Percentiles rank a stretch among this genome's conserved stretches.
Evolutionary conservation across 2,888 invertebrate genomes (phyloP).

Genomic region (Lamproptera curius): DNA sequence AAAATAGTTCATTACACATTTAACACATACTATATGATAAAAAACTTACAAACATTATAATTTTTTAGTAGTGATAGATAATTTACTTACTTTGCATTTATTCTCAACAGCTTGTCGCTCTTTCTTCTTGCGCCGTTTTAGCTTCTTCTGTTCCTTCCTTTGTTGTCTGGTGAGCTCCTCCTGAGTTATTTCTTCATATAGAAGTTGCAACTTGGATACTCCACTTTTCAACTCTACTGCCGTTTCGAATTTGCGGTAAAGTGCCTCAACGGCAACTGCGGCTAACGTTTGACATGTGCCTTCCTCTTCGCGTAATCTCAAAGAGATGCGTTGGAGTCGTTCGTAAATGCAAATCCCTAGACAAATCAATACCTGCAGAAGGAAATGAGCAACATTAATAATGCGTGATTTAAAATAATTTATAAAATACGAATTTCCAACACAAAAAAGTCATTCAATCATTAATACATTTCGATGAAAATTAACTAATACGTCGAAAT

Average conservation of each 20-base stretch:
- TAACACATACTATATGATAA: neutral
- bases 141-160: slow-evolving; percentile 91
- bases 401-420: no score
- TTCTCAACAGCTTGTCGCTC: slow-evolving; percentile 61
- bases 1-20: no score
- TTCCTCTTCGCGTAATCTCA: slow-evolving; percentile 93
- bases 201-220: slow-evolving; percentile 90
- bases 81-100: slow-evolving; percentile 57
- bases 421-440: no score
- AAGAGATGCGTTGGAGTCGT: slow-evolving; percentile 90
- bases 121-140: slow-evolving; percentile 87
- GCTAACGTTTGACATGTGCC: slow-evolving; percentile 96
- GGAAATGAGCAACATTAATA: neutral
- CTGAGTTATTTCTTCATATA: slow-evolving; percentile 92
- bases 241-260: slow-evolving; percentile 93
- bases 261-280: slow-evolving; percentile 91
- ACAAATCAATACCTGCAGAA: slow-evolving; percentile 87
- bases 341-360: slow-evolving; percentile 96
- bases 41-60: neutral
- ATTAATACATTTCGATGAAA: no score
- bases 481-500: no score
- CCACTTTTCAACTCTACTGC: slow-evolving; percentile 94
- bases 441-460: no score
- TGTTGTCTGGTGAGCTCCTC: slow-evolving; percentile 92
- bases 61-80: neutral